These are phyloP conservation scores for Podarcis lilfordi DNA, from an alignment of 2,797 vertebrate species.

Conservation along the genomic window DNA sequence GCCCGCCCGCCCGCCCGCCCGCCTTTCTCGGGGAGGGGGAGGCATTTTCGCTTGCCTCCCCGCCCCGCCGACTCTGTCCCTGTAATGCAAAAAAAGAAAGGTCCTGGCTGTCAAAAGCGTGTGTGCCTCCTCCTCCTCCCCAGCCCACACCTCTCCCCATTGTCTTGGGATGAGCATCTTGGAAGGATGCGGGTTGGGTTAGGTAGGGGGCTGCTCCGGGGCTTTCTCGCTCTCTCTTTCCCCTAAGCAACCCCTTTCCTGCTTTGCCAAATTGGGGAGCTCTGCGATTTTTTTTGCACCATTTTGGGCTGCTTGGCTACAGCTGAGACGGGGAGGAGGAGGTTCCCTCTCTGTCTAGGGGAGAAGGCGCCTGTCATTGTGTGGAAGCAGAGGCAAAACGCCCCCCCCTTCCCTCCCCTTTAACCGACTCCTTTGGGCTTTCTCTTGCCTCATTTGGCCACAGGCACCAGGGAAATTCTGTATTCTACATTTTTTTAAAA, in stretches of 20 bases:
- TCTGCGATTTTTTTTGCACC: constrained; percentile 8
- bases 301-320: not conserved
- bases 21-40: too few relatives aligned
- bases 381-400: not conserved
- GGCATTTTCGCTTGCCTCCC: too few relatives aligned
- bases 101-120: not conserved
- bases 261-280: not conserved
- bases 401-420: not conserved
- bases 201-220: not conserved
- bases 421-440: not conserved
- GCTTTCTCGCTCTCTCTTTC: not conserved
- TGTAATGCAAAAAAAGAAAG: not conserved
- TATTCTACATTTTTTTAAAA: not conserved
- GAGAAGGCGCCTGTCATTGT: constrained; percentile 15
- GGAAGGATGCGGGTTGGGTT: not conserved
- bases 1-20: too few relatives aligned
- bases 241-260: not conserved
- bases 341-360: not conserved
- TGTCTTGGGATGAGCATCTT: constrained; percentile 44
- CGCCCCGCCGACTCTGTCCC: not conserved
- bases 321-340: not conserved
- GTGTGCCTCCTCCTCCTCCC: not conserved
- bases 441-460: not conserved
- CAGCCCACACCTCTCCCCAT: constrained; percentile 54
- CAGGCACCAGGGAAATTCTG: not conserved